Evolutionary conservation across 2,113 vertebrate genomes (phyloP), one percentile per base, ranked within the genome.

Genomic region (Rissa tridactyla): DNA sequence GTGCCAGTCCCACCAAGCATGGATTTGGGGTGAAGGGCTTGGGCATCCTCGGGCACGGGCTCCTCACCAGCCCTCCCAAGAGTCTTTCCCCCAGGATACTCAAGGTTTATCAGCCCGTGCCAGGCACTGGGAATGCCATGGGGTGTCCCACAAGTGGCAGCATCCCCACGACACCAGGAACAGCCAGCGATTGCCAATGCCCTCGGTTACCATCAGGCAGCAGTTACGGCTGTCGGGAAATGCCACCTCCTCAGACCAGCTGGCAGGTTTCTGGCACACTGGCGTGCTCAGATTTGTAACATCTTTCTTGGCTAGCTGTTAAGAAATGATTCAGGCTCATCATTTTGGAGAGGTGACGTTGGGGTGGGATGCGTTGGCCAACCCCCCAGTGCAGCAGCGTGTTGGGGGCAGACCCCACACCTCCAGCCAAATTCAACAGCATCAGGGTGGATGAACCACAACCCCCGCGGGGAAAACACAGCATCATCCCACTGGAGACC

Each of bases 281-380:
- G 10, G 4, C 14, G 0, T 46, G 86, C 38, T 68, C 0, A 0
- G 20, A 29, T 72, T 20, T 34, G 70, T 47, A 30, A 12, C 0
- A 0, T 11, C 23, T 60, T 5, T 26, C 51, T 32, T 34, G 64
- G 15, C 2, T 18, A 11, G 15, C 26, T 30, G 5, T 29, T 51
- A 23, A 27, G 40, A 42, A 38, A 55, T 8, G 13, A 17, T 22
- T 20, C n/a, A 2, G 32, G 38, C 30, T n/a, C 3, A 1, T 22
- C 46, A 8, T 21, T 58, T 12, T 8, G 70, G 36, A 57, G 51
- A 13, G 40, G 22, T 71, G 55, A 11, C 6, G 8, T 5, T 9
- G 8, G 51, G 36, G 4, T n/a, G 72, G 51, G 65, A 38, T 49
- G 46, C 4, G 0, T 11, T n/a, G 72, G 13, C 17, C 54, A 8